Conservation (phyloP, 2,888 invertebrate genomes). For the Ceraclea dissimilis region DNA sequence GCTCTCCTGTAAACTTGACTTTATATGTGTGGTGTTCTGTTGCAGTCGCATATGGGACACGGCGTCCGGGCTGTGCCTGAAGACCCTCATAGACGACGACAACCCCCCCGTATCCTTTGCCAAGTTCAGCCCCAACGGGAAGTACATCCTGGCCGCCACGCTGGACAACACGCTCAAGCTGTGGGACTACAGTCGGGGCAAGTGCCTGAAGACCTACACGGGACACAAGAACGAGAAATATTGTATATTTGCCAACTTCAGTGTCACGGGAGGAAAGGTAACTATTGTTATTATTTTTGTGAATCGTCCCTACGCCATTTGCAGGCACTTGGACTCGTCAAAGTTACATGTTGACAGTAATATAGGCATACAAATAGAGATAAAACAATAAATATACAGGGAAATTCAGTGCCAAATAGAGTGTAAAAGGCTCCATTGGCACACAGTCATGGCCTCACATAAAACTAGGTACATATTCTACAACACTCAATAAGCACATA, state of each 20-base stretch:
- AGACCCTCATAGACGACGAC: slow-evolving; percentile 98
- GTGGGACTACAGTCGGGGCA: slow-evolving; percentile 99
- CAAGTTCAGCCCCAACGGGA: slow-evolving; percentile 99
- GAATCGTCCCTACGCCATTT: too few species aligned
- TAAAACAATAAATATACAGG: too few species aligned
- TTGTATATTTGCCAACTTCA: slow-evolving; percentile 99
- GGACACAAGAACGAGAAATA: slow-evolving; percentile 99
- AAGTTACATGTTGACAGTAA: too few species aligned
- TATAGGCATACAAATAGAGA: too few species aligned
- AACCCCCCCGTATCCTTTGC: slow-evolving; percentile 99
- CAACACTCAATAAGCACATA: too few species aligned
- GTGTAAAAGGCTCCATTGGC: too few species aligned
- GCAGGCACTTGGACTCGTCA: too few species aligned
- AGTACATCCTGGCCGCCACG: slow-evolving; percentile 97
- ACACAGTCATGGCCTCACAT: too few species aligned
- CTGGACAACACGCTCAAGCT: slow-evolving; percentile 96
- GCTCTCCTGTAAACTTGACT: too few species aligned
- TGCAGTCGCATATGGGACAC: slow-evolving; percentile 98
- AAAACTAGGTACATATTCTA: too few species aligned
- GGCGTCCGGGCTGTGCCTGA: slow-evolving; percentile 96
- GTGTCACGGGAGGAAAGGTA: slow-evolving; percentile 98
- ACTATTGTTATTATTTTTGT: slow-evolving; percentile 26
- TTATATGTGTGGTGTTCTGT: background rate
- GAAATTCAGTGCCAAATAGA: too few species aligned
- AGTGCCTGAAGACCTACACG: slow-evolving; percentile 96